A percentile compares a stretch with the other conserved stretches of the same genome.
phyloP scores from a whole-genome alignment of 2,113 vertebrate species.

The Cheirogaleus medius region DNA sequence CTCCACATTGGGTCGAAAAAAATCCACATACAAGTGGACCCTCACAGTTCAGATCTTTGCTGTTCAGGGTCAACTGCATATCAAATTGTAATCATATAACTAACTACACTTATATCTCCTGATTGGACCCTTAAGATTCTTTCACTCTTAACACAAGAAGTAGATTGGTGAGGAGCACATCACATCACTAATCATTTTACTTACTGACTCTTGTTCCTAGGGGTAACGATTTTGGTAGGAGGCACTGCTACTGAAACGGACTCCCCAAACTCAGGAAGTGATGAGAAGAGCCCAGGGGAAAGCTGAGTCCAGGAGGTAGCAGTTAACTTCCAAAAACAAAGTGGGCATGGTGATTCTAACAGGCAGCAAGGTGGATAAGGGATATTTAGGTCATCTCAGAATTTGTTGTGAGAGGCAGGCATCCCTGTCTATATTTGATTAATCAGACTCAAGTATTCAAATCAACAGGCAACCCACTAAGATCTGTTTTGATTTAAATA shows the following conservation, averaged over 20 bases:
- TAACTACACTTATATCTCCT: neutral
- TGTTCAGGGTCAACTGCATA: neutral
- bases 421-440: neutral
- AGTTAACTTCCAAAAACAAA: neutral
- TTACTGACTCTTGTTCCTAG: neutral
- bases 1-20: neutral
- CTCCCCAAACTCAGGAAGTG: neutral
- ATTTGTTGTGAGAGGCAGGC: neutral
- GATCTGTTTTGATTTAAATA: conserved; percentile 29
- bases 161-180: neutral
- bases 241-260: neutral
- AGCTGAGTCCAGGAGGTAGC: neutral
- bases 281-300: neutral
- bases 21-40: neutral
- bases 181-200: neutral
- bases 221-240: neutral
- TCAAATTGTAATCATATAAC: neutral
- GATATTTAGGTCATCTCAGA: neutral
- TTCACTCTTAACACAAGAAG: neutral
- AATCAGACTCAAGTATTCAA: conserved; percentile 1
- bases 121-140: neutral
- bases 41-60: neutral
- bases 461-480: neutral
- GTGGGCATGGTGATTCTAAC: neutral
- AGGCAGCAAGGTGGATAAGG: neutral